Conservation (phyloP, 2,888 invertebrate genomes). For the Hypomecis atomaria region DNA sequence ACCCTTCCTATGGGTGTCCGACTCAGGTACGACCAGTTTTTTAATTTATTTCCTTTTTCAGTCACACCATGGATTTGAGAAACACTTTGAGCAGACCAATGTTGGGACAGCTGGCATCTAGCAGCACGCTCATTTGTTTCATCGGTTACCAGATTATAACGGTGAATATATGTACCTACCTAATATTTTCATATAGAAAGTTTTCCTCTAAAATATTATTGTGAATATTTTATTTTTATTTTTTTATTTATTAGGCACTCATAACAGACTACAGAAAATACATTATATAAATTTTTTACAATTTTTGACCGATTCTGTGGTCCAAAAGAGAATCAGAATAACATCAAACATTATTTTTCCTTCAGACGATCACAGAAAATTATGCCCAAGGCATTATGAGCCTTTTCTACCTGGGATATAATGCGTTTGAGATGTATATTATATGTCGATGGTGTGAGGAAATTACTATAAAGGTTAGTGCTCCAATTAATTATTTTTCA, state of each 20-base stretch:
- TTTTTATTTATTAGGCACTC: no score
- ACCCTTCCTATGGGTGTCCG: no score
- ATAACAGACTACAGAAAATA: no score
- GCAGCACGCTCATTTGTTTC: constrained; percentile 71
- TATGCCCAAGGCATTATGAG: constrained; percentile 65
- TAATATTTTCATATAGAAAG: no score
- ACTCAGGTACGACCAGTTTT: no score
- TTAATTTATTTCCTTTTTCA: constrained; percentile 44
- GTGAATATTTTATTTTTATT: no score
- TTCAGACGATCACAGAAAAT: constrained; percentile 63
- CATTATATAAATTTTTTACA: no score
- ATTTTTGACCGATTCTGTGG: no score
- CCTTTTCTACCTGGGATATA: constrained; percentile 70
- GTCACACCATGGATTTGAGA: constrained; percentile 62
- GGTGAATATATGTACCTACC: no score
- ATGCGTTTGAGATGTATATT: constrained; percentile 67
- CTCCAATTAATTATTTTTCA: no score
- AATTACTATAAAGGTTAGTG: constrained; percentile 66
- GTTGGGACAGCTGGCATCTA: constrained; percentile 69
- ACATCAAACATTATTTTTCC: constrained; percentile 24
- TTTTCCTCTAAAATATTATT: no score
- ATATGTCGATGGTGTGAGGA: constrained; percentile 77
- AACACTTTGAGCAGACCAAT: constrained; percentile 67
- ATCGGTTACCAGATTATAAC: constrained; percentile 70
- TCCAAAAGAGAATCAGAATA: no score